Percentiles rank a stretch among this genome's conserved stretches.
Conservation (phyloP, 2,113 vertebrate species). For the Odocoileus hemionus region DNA sequence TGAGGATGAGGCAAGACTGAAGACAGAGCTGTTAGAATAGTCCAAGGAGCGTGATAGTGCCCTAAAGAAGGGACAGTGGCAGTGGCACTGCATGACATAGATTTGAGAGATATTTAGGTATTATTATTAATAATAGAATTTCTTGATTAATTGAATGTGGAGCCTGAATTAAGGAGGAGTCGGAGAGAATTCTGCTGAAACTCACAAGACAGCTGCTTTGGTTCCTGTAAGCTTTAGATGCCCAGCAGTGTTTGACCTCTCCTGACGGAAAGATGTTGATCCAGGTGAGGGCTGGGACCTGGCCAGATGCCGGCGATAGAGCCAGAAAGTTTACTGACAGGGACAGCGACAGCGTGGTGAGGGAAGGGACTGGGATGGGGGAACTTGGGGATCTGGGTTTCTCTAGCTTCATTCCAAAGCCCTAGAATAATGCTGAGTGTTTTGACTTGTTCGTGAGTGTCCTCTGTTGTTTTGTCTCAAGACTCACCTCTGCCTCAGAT, state of each 20-base stretch:
- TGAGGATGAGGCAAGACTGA: neutral
- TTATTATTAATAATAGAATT: neutral
- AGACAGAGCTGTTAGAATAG: neutral
- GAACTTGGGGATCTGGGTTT: rapidly evolving
- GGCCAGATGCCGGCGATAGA: neutral
- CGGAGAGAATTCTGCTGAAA: rapidly evolving
- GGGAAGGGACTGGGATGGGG: neutral
- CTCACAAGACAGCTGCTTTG: rapidly evolving
- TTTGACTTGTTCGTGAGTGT: neutral
- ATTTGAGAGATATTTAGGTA: neutral
- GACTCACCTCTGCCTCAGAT: neutral
- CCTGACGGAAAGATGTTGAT: neutral
- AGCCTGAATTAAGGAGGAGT: neutral
- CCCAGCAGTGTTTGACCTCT: rapidly evolving
- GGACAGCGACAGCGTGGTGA: neutral
- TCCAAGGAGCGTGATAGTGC: neutral
- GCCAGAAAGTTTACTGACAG: too few relatives aligned
- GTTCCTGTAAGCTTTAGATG: rapidly evolving
- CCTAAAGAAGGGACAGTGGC: neutral
- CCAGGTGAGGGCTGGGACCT: conserved; percentile 39
- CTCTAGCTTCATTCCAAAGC: neutral
- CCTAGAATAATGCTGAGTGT: neutral
- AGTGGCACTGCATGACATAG: neutral
- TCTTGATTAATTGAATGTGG: neutral
- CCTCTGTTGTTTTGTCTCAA: neutral